These are phyloP conservation scores for Plutomurus gul DNA, from an alignment of 1,140 invertebrate genomes.

Conservation along the genomic window DNA sequence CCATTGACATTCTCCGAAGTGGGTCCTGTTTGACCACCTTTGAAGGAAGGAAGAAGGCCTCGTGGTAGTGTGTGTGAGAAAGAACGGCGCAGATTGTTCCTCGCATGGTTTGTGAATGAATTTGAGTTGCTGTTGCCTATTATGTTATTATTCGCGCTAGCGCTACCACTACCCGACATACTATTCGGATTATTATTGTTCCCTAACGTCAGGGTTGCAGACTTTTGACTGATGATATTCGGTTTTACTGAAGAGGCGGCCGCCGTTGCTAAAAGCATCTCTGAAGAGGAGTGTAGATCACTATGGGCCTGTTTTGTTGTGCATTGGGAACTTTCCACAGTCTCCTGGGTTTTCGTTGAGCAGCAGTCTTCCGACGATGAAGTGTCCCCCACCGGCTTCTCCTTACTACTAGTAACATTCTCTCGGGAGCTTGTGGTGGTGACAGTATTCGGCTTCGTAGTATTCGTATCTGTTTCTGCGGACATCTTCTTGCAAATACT, in stretches of 20 bases:
- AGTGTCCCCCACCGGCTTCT: not conserved
- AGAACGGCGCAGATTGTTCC: slow-evolving; percentile 51
- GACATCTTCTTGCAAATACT: not conserved
- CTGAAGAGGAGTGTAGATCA: not conserved
- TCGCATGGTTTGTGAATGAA: slow-evolving; percentile 38
- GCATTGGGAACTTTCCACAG: too few species aligned
- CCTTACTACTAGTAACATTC: not conserved
- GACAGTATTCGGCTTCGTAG: not conserved
- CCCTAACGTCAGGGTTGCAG: slow-evolving; percentile 39
- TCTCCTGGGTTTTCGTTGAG: not conserved
- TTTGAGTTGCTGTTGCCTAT: not conserved
- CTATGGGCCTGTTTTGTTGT: not conserved
- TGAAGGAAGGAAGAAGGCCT: slow-evolving; percentile 39
- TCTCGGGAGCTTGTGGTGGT: not conserved
- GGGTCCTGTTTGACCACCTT: slow-evolving; percentile 48
- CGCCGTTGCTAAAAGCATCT: not conserved
- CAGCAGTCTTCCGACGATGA: not conserved
- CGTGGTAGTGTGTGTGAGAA: slow-evolving; percentile 53
- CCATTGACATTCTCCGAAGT: slow-evolving; percentile 46
- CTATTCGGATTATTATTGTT: slow-evolving; percentile 27
- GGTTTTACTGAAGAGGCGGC: not conserved
- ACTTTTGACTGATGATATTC: slow-evolving; percentile 22
- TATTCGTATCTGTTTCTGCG: not conserved
- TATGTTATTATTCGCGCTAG: not conserved
- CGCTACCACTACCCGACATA: slow-evolving; percentile 2